Evolutionary conservation across 1,140 invertebrate genomes (phyloP), one percentile per base, ranked within the genome.

Genomic region (Himalopsyche phryganea): DNA sequence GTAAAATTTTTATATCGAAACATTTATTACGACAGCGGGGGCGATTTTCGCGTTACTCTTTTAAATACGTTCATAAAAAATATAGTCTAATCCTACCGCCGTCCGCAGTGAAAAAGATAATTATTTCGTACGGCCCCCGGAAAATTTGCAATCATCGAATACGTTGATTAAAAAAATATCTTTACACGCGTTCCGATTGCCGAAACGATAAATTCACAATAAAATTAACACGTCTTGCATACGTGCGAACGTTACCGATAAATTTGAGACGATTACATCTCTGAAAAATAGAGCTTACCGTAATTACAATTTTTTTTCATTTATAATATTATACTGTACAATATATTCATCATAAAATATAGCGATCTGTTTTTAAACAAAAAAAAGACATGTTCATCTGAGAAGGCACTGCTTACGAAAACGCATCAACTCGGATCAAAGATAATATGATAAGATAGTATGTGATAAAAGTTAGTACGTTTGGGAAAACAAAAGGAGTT

Each of bases 261-360:
- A 33, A 50, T 15, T 50, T 46, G 15, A 4, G 23, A 40, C 4
- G 15, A 5, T 6, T 3, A 40, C 15, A 40, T 11, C 46, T 52
- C 36, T 33, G 32, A 47, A 32, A 47, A 42, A 28, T 32, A 51
- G 46, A 10, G 48, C 42, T 40, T 63, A 58, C 58, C 50, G 41
- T 54, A 54, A 58, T 58, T 49, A 58, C 48, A 63, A 50, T 55
- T 47, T 38, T n/a, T n/a, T 18, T 38, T 42, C 17, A 11, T 45
- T 60, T 41, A 63, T 58, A 44, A 52, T 58, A 59, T 28, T 28
- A 28, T 28, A 52, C 50, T 63, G 60, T 63, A 63, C 60, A 63
- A 63, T 63, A 63, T 63, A 63, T 63, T 63, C 55, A 63, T 63
- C 48, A 51, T 62, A 63, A 63, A 63, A 63, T 58, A 63, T 55